Evolutionary conservation across 1,140 invertebrate genomes (phyloP).

Genomic region (Orius insidiosus): DNA sequence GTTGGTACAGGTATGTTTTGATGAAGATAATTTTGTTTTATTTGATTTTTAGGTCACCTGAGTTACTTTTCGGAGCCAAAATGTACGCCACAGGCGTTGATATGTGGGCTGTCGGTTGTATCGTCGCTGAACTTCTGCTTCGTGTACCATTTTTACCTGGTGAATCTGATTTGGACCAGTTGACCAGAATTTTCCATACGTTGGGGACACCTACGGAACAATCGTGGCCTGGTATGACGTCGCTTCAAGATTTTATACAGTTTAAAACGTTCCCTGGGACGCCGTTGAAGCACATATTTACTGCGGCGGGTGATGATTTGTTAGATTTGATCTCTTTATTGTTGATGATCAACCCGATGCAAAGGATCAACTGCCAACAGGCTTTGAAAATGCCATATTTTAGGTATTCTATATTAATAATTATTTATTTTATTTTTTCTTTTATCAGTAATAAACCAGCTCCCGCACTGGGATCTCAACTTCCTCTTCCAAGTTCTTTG

Average conservation of each 20-base stretch:
- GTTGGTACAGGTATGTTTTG: conserved; percentile 65
- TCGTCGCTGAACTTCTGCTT: conserved; percentile 85
- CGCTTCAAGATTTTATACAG: conserved; percentile 77
- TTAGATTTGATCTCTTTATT: conserved; percentile 64
- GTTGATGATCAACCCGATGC: conserved; percentile 68
- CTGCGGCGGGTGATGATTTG: conserved; percentile 86
- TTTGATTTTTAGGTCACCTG: conserved; percentile 38
- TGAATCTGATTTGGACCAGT: conserved; percentile 90
- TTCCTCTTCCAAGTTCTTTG: conserved; percentile 16
- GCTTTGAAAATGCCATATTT: conserved; percentile 71
- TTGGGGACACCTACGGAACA: conserved; percentile 82
- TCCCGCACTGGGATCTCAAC: conserved; percentile 15
- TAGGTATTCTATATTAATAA: conserved; percentile 34
- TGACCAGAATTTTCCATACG: conserved; percentile 85
- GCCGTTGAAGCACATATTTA: conserved; percentile 78
- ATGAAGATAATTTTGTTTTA: conserved; percentile 8
- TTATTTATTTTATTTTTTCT: conserved; percentile 2
- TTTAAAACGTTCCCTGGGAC: conserved; percentile 76
- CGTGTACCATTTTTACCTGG: conserved; percentile 88
- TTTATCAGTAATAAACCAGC: conserved; percentile 18
- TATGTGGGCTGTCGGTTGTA: conserved; percentile 97
- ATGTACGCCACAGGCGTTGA: conserved; percentile 94
- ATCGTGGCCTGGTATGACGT: conserved; percentile 76
- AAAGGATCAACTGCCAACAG: conserved; percentile 63
- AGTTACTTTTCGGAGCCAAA: conserved; percentile 86